A percentile compares a stretch with the other conserved stretches of the same genome.
phyloP scores from a whole-genome alignment of 2,888 invertebrate species.

The Brenthis daphne region DNA sequence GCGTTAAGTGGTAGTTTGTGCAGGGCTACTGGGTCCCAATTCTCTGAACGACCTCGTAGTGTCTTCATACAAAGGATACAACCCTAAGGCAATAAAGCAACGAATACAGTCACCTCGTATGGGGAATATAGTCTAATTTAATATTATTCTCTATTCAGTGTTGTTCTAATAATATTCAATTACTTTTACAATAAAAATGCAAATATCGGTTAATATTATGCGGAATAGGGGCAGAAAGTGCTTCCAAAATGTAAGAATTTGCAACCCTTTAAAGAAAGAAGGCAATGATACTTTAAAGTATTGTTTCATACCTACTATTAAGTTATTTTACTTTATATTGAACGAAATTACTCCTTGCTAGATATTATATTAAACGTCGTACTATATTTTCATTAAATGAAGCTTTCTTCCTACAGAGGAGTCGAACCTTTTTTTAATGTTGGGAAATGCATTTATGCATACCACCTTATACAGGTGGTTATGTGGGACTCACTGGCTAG shows the following conservation, averaged over 20 bases:
- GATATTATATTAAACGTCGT: too few species aligned
- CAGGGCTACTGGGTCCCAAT: constrained; percentile 47
- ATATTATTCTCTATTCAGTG: constrained; percentile 7
- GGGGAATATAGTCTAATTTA: constrained; percentile 34
- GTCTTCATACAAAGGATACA: constrained; percentile 39
- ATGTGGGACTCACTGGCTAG: too few species aligned
- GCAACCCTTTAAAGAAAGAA: neutral
- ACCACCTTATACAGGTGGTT: too few species aligned
- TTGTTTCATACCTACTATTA: too few species aligned
- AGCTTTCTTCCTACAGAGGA: too few species aligned
- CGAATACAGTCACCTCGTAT: constrained; percentile 28
- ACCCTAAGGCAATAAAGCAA: constrained; percentile 49
- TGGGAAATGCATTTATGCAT: too few species aligned
- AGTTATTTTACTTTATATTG: too few species aligned
- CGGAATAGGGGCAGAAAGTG: neutral
- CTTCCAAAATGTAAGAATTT: constrained; percentile 9
- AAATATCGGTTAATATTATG: constrained; percentile 13
- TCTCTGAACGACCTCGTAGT: constrained; percentile 45
- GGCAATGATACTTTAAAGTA: neutral
- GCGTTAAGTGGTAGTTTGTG: constrained; percentile 53
- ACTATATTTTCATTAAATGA: too few species aligned
- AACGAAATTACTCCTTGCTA: too few species aligned
- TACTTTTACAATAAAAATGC: constrained; percentile 10
- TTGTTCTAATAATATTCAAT: constrained; percentile 21
- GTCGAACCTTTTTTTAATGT: too few species aligned